phyloP scores from a whole-genome alignment of 2,113 vertebrate genomes.

The Erythrocebus patas region DNA sequence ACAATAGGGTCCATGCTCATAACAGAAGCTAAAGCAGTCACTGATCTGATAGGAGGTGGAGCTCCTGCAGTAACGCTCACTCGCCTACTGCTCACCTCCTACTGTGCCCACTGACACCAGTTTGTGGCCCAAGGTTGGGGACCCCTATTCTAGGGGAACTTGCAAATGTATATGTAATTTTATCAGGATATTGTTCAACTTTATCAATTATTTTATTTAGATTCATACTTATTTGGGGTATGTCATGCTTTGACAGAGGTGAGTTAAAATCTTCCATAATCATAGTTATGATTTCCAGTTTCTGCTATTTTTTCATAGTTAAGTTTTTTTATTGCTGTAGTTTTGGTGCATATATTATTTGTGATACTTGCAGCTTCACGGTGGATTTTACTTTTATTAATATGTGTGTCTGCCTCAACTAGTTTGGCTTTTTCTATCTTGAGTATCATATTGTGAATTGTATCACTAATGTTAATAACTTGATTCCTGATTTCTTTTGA shows the following conservation, averaged over 20 bases:
- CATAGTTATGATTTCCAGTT: neutral
- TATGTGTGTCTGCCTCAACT: neutral
- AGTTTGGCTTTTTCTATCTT: neutral
- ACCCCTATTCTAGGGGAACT: no score
- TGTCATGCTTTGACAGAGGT: neutral
- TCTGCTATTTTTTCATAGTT: neutral
- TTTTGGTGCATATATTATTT: neutral
- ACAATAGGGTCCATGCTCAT: no score
- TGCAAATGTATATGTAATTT: no score
- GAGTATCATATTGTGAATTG: neutral
- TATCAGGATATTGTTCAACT: no score
- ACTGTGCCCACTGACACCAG: no score
- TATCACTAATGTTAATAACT: neutral
- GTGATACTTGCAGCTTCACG: neutral
- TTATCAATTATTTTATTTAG: no score
- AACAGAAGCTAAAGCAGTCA: no score
- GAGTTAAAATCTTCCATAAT: neutral
- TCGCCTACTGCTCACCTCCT: no score
- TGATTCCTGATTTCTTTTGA: neutral
- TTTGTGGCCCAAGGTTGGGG: no score
- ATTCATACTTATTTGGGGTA: neutral
- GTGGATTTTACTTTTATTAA: neutral
- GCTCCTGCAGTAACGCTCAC: rapidly evolving
- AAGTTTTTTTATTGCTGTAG: neutral
- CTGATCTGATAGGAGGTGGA: no score